Evolutionary conservation across 2,888 invertebrate species (phyloP).

Genomic region (Caenorhabditis sp.): DNA sequence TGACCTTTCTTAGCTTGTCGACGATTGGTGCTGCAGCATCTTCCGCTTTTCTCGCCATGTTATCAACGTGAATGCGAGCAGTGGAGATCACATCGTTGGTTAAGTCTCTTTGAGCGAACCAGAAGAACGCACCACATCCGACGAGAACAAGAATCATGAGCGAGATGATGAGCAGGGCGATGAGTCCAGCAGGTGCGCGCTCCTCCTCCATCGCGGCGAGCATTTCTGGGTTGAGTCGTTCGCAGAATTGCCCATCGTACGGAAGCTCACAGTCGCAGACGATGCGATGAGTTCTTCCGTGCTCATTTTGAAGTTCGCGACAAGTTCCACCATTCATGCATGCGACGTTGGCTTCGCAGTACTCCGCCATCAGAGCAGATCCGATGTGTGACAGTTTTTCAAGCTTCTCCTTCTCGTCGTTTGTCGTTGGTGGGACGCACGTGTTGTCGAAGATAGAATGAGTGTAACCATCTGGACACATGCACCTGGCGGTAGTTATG

Average conservation of each 20-base stretch:
- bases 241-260: conserved; percentile 60
- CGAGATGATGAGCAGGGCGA: conserved; percentile 44
- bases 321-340: conserved; percentile 65
- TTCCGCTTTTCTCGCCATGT: conserved; percentile 58
- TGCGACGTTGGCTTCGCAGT: conserved; percentile 56
- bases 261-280: conserved; percentile 59
- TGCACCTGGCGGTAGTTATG: conserved; percentile 55
- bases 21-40: conserved; percentile 57
- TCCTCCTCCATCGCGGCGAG: conserved; percentile 43
- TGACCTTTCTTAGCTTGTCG: conserved; percentile 43
- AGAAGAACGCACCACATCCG: conserved; percentile 36
- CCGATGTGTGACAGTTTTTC: conserved; percentile 48
- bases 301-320: conserved; percentile 48
- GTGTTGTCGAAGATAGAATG: conserved; percentile 46
- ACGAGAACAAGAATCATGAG: conserved; percentile 38
- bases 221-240: conserved; percentile 58
- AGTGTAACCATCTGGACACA: conserved; percentile 68
- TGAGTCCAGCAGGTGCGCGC: conserved; percentile 1
- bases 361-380: conserved; percentile 62
- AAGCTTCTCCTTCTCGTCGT: conserved; percentile 35
- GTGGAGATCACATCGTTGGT: conserved; percentile 40
- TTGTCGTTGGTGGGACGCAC: conserved; percentile 45
- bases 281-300: conserved; percentile 54
- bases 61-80: conserved; percentile 53
- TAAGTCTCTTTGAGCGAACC: conserved; percentile 46